Conservation (phyloP, 2,797 vertebrate genomes). For the Ammospiza maritima region DNA sequence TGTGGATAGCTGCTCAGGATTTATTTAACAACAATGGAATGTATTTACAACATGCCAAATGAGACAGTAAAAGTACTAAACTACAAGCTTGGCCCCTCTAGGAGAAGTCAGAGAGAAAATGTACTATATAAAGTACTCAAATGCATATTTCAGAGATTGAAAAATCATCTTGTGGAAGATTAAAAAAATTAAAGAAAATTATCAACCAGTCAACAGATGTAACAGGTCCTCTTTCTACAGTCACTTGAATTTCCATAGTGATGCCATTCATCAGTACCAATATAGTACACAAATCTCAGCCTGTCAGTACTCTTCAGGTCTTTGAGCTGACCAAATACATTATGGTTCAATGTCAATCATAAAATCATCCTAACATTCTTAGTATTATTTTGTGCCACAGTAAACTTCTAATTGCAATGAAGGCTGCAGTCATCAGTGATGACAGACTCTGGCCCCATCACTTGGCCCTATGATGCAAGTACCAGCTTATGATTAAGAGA, state of each 20-base stretch:
- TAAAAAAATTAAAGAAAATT: background rate
- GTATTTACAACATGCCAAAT: slow-evolving; percentile 33
- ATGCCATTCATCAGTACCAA: background rate
- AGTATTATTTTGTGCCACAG: background rate
- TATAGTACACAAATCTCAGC: background rate
- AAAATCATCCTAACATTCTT: background rate
- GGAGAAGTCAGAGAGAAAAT: background rate
- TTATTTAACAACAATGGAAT: background rate
- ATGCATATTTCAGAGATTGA: background rate
- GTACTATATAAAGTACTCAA: background rate
- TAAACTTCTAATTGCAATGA: background rate
- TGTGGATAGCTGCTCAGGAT: background rate
- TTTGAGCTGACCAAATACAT: background rate
- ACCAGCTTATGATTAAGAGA: background rate
- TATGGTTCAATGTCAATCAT: background rate
- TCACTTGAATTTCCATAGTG: background rate
- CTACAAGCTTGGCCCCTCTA: background rate
- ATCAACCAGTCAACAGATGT: background rate
- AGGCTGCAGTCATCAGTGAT: background rate
- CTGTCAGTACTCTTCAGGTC: background rate
- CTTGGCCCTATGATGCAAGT: background rate
- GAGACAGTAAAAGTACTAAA: background rate
- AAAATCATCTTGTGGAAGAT: background rate
- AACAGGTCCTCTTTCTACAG: background rate
- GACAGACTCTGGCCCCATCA: background rate